phyloP scores from a whole-genome alignment of 2,888 invertebrate genomes.

The Pristionchus maxplancki region DNA sequence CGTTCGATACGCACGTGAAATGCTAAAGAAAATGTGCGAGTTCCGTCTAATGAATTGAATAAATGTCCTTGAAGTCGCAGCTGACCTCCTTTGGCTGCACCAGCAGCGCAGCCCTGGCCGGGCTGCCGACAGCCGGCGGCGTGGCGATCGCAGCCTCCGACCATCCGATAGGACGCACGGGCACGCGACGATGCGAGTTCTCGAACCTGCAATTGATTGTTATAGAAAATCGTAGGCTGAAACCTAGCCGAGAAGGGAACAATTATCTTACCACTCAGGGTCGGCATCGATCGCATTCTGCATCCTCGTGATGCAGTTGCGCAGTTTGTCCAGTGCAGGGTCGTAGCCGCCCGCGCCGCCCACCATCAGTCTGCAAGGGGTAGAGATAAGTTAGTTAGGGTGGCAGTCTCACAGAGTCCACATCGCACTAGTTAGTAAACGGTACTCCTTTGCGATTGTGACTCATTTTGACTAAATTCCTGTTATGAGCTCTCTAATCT shows the following conservation, averaged over 20 bases:
- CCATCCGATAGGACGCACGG: background rate
- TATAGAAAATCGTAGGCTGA: background rate
- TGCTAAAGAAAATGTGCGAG: no score
- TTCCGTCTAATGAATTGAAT: no score
- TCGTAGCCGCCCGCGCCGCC: slow-evolving; percentile 63
- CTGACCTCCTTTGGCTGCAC: background rate
- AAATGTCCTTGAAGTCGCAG: background rate
- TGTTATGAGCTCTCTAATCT: no score
- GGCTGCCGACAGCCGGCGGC: background rate
- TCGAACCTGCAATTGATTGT: slow-evolving; percentile 58
- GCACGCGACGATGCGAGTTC: slow-evolving; percentile 59
- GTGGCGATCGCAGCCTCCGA: background rate
- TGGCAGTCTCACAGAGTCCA: background rate
- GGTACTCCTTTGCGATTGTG: no score
- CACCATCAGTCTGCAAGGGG: slow-evolving; percentile 54
- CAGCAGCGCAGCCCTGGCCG: background rate
- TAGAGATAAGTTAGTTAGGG: background rate
- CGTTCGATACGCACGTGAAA: no score
- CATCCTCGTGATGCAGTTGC: slow-evolving; percentile 65
- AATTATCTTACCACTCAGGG: slow-evolving; percentile 61
- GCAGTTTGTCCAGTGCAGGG: slow-evolving; percentile 60
- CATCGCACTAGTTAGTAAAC: no score
- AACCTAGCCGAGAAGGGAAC: background rate
- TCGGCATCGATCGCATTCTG: slow-evolving; percentile 60
- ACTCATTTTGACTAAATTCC: no score